Evolutionary conservation across 2,888 invertebrate genomes (phyloP).

Genomic region (Xestia sexstrigata): DNA sequence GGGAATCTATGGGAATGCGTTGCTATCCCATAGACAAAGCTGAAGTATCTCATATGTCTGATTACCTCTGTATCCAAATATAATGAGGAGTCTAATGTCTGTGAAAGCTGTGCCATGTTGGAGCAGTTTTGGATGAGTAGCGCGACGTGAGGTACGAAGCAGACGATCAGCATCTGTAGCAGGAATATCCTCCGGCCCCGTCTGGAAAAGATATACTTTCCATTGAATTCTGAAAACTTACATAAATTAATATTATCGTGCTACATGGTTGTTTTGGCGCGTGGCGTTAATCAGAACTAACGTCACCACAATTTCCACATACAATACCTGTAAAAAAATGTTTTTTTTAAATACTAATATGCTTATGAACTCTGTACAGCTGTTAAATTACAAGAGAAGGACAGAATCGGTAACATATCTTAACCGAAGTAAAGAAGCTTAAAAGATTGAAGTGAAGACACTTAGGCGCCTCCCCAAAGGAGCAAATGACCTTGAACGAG

Average conservation of each 20-base stretch:
- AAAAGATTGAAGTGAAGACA: neutral
- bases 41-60: neutral
- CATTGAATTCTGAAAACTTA: neutral
- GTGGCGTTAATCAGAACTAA: neutral
- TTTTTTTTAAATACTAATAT: too few species aligned
- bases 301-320: neutral
- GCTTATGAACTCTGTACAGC: neutral
- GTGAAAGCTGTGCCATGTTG: slow-evolving; percentile 87
- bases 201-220: slow-evolving; percentile 68
- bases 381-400: neutral
- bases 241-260: neutral
- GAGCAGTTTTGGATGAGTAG: slow-evolving; percentile 90
- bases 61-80: slow-evolving; percentile 87
- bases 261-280: neutral
- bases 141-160: slow-evolving; percentile 90
- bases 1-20: neutral
- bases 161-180: slow-evolving; percentile 89
- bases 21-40: neutral
- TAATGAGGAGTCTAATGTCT: slow-evolving; percentile 85
- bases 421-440: neutral
- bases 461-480: too few species aligned
- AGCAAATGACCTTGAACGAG: too few species aligned
- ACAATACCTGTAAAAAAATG: too few species aligned
- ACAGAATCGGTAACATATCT: neutral
- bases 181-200: slow-evolving; percentile 87